Evolutionary conservation across 2,888 invertebrate species (phyloP), one percentile per base, ranked within the genome.

Genomic region (Stegana nigrithorax): DNA sequence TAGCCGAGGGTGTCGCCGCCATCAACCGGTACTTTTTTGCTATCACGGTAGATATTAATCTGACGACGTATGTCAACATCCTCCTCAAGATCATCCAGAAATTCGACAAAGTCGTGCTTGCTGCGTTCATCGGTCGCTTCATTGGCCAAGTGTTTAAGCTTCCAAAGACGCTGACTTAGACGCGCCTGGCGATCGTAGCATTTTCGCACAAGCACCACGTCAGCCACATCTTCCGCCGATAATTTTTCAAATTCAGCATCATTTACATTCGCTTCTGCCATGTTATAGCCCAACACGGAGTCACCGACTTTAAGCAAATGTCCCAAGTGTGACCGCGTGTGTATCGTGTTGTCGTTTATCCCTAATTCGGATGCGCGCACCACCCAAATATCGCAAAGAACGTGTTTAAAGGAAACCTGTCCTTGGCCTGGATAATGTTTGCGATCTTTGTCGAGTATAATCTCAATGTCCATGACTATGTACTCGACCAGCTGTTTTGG

Each of bases 51-150:
- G 68, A 99, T 97, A 83, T 98, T 98, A 56, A 99, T 90, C 82
- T 96, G 93, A 82, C 95, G 93, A 61, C 99, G 89, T 80, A 95
- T 89, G 12, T 91, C 90, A 3, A 92, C 91, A 86, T 99, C 97
- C 85, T 99, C 98, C 85, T 99, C 99, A 68, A 99, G 87, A 82
- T 99, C 99, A 75, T 98, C 96, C 86, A 98, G 87, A 87, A 99
- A 99, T 73, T 97, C 97, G 74, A 93, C 91, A 86, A 95, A 98
- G 76, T 98, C 97, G 75, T 89, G 88, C 70, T 89, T 89, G 58
- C 89, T 90, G 26, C 90, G 90, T 78, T 90, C 89, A 63, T 88
- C 89, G 1, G 89, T 88, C 4, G 88, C 89, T 59, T 91, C 92
- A 6, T 91, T 90, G 0, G 90, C 90, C 84, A 98, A 89, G 84